Evolutionary conservation across 1,140 invertebrate genomes (phyloP), one percentile per base, ranked within the genome.

Genomic region (Penaeus chinensis): DNA sequence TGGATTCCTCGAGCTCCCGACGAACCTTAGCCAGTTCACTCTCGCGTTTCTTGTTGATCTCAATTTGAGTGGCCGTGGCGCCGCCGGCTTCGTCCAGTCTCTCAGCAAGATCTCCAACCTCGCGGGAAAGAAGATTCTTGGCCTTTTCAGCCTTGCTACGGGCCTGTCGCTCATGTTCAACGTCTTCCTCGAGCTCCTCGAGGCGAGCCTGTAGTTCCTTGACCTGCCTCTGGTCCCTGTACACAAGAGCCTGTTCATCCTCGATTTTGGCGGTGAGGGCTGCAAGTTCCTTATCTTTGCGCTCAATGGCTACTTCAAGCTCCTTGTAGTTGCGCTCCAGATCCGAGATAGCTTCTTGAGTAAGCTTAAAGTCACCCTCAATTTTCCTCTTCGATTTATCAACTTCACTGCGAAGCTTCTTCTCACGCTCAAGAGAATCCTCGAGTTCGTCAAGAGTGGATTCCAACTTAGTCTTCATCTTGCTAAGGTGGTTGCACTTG

Each of bases 401-500:
- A n/a, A 83, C 69, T 24, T 87, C 86, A 19, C 54, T 37, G 8
- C 86, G 80, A 61, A 87, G 80, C n/a, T 87, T 87, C 86, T 87
- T 87, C 54, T 87, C 86, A 24, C 86, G 80, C n/a, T 87, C 86
- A 60, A 87, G 86, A 54, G 86, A 87, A 42, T 87, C 86, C 24
- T 87, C 86, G 22, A 87, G 78, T 37, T 87, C 86, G 65, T 87
- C 86, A 19, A 87, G 80, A 20, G 80, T 82, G 62, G 77, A 62
- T n/a, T 87, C 86, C 27, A 87, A 62, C 81, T 87, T 87, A 93
- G 78, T n/a, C 77, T 90, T 90, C 22, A 90, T 82, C 66, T 99
- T 99, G 95, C 97, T 99, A 91, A 99, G 95, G 94, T 99, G 98
- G 94, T 99, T 99, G 91, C 98, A 97, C 94, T 99, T 99, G 94